Percentiles rank a stretch among this genome's conserved stretches.
phyloP scores from a whole-genome alignment of 1,140 invertebrate genomes.

The Anastrepha obliqua region DNA sequence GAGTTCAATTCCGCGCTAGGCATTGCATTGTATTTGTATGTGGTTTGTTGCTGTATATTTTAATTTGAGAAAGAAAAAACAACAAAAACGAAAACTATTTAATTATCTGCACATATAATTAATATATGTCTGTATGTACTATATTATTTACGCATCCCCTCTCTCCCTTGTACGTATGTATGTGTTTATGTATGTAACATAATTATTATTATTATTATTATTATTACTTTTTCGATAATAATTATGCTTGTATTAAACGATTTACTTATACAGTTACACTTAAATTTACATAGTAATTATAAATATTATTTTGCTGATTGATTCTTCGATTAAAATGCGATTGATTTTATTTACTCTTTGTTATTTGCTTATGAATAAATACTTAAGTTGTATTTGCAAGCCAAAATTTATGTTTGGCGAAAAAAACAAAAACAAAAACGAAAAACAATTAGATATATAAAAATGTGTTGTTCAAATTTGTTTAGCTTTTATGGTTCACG shows the following conservation, averaged over 20 bases:
- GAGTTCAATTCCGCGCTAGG: not conserved
- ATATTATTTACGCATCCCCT: conserved; percentile 10
- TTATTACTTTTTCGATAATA: conserved; percentile 15
- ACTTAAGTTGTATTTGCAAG: conserved; percentile 38
- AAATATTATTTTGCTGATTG: conserved; percentile 30
- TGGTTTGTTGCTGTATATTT: too few species aligned
- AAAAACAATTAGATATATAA: too few species aligned
- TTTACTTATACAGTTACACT: not conserved
- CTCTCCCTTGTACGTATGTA: conserved; percentile 25
- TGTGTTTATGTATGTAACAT: conserved; percentile 37
- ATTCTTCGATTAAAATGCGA: not conserved
- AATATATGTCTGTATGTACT: not conserved
- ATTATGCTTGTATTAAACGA: conserved; percentile 35
- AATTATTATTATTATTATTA: not conserved
- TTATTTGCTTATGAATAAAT: conserved; percentile 37
- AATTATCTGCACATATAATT: conserved; percentile 21
- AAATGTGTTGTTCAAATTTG: too few species aligned
- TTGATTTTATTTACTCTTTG: conserved; percentile 6
- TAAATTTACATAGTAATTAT: not conserved
- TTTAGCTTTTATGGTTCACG: too few species aligned
- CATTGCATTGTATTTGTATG: too few species aligned
- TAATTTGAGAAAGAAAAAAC: not conserved
- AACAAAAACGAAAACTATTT: not conserved
- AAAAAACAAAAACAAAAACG: too few species aligned
- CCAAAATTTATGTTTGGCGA: conserved; percentile 15